Conservation (phyloP, 2,888 invertebrate species). For the Slavum lentiscoides region DNA sequence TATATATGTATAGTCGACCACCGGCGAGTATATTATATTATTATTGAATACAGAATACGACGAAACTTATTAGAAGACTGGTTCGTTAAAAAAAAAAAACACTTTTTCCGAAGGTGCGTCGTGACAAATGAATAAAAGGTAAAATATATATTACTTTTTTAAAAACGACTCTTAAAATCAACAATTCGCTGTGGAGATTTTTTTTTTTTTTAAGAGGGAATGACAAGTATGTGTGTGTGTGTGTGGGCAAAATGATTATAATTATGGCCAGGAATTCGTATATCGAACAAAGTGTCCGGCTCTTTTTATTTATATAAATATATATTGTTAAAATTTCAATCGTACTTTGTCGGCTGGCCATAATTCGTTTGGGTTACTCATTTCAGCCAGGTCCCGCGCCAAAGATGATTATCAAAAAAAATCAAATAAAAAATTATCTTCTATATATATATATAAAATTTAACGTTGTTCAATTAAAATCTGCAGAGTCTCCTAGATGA, state of each 20-base stretch:
- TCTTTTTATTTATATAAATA: neutral
- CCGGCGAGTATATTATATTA: too few relatives aligned
- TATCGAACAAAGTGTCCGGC: neutral
- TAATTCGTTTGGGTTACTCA: neutral
- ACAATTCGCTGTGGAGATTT: slow-evolving; percentile 4
- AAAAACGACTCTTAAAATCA: slow-evolving; percentile 5
- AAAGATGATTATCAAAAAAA: slow-evolving; percentile 14
- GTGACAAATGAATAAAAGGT: slow-evolving; percentile 17
- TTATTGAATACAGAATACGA: neutral
- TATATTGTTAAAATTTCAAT: neutral
- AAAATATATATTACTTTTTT: neutral
- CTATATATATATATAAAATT: neutral
- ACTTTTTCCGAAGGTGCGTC: slow-evolving; percentile 23
- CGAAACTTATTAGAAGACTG: slow-evolving; percentile 9
- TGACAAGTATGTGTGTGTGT: neutral
- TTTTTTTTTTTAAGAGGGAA: neutral
- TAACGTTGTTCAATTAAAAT: slow-evolving; percentile 33
- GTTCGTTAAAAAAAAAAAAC: slow-evolving; percentile 23
- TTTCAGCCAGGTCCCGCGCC: neutral
- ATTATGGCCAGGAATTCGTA: slow-evolving; percentile 28
- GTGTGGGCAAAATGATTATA: neutral
- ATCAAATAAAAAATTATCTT: neutral
- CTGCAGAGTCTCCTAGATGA: slow-evolving; percentile 7
- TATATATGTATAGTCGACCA: neutral
- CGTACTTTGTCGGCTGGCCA: slow-evolving; percentile 24